These are phyloP conservation scores for Carettochelys insculpta DNA, from an alignment of 2,113 vertebrate species.

Conservation along the genomic window DNA sequence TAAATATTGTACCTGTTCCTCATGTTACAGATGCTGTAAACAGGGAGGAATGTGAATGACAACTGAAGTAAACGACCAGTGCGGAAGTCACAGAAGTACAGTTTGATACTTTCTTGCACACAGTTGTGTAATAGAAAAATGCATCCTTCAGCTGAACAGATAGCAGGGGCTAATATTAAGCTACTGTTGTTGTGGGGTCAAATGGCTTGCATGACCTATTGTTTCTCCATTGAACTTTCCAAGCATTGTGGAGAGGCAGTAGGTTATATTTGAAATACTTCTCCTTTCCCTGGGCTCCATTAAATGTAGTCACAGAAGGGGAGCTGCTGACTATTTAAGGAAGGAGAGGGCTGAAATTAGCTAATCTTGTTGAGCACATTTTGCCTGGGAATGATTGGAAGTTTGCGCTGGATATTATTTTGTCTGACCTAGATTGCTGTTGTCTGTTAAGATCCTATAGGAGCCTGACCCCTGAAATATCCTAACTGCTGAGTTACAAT, in stretches of 20 bases:
- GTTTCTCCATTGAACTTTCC: constrained; percentile 43
- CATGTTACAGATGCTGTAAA: not conserved
- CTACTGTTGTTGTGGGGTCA: not conserved
- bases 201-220: not conserved
- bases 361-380: constrained; percentile 51
- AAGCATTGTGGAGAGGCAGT: constrained; percentile 28
- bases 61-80: not conserved
- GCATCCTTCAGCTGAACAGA: not conserved
- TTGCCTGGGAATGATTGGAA: constrained; percentile 10
- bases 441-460: not conserved
- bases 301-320: constrained; percentile 17
- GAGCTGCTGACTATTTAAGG: constrained; percentile 36
- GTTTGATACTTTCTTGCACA: not conserved
- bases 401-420: not conserved
- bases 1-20: not conserved
- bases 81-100: not conserved
- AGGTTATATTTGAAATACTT: constrained; percentile 52
- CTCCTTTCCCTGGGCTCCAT: constrained; percentile 34
- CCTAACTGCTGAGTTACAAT: not conserved
- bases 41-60: not conserved
- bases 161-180: constrained; percentile 13
- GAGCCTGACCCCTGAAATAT: not conserved
- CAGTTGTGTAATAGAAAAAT: not conserved
- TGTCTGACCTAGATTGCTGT: not conserved
- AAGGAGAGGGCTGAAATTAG: constrained; percentile 42